Evolutionary conservation across 2,797 vertebrate genomes (phyloP), one percentile per base, ranked within the genome.

Genomic region (Malurus leucopterus): DNA sequence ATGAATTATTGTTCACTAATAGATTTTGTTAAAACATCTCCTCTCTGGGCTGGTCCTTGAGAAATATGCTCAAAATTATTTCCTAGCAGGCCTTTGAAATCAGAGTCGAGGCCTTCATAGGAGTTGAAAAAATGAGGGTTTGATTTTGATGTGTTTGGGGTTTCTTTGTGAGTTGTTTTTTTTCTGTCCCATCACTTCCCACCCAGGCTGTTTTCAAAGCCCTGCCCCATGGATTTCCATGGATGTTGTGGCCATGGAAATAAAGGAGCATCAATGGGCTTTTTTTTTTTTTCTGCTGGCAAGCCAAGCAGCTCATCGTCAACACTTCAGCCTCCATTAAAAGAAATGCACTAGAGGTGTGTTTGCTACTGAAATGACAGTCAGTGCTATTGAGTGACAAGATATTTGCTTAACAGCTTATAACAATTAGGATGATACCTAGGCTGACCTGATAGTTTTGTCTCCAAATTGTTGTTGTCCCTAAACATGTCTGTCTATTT

Each of bases 11-110:
- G 63, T 89, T 73, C 13, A 7, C 55, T 91, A 91, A 86, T 74
- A 93, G 63, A 86, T 90, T 84, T 63, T 83, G 53, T 79, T 92
- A 77, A 85, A 85, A 53, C 3, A 9, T 78, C 64, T 91, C 20
- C 22, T 92, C 40, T 90, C 76, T 78, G 79, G 30, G 34, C 49
- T 86, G 83, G 36, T 69, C 38, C 61, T 94, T 95, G 67, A 84
- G 90, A 94, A 91, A 94, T 86, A 69, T 76, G 46, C 10, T 51
- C 27, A 9, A 78, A 85, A 87, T 76, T 89, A 67, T 89, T 83
- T 92, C 80, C 92, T 72, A 29, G 13, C 21, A n/a, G 44, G 43
- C 38, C 41, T 90, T 86, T 27, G 61, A 82, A 88, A 64, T 38
- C 29, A 55, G 24, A 62, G 26, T 23, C 57, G 19, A 13, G 38